Evolutionary conservation across 2,113 vertebrate genomes (phyloP).

Genomic region (Elgaria multicarinata): DNA sequence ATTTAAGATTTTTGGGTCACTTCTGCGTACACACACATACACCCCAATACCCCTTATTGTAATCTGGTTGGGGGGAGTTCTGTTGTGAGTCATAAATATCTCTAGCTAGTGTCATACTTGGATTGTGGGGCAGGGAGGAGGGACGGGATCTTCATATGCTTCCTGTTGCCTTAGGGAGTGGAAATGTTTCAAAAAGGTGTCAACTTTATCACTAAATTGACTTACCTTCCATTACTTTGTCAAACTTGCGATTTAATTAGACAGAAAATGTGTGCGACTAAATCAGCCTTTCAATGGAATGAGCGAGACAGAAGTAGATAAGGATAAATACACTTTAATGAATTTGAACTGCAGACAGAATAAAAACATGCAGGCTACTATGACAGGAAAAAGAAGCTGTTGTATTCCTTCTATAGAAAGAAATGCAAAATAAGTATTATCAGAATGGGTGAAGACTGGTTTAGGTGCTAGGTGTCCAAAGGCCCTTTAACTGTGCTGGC

Average conservation of each 20-base stretch:
- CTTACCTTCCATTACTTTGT: not conserved
- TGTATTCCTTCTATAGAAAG: not conserved
- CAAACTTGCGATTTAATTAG: slow-evolving; percentile 11
- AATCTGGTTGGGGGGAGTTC: not conserved
- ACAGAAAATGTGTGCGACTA: not conserved
- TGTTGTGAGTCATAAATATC: not conserved
- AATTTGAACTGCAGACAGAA: not conserved
- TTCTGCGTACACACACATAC: not conserved
- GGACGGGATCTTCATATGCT: not conserved
- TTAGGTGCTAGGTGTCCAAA: not conserved
- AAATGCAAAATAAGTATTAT: not conserved
- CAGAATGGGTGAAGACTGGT: not conserved
- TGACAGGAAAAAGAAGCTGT: not conserved
- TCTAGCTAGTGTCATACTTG: not conserved
- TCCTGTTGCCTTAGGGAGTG: not conserved
- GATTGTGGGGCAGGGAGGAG: too few relatives aligned
- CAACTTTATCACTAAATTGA: slow-evolving; percentile 8
- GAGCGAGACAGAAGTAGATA: slow-evolving; percentile 3
- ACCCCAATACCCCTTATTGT: not conserved
- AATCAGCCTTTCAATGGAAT: slow-evolving; percentile 1
- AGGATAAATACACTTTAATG: not conserved
- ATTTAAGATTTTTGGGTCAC: not conserved
- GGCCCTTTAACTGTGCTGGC: not conserved
- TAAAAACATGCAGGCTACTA: not conserved
- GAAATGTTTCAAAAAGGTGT: slow-evolving; percentile 15